These are phyloP conservation scores for Drosophila sp. DNA, from an alignment of 1,140 invertebrate genomes.

Conservation along the genomic window DNA sequence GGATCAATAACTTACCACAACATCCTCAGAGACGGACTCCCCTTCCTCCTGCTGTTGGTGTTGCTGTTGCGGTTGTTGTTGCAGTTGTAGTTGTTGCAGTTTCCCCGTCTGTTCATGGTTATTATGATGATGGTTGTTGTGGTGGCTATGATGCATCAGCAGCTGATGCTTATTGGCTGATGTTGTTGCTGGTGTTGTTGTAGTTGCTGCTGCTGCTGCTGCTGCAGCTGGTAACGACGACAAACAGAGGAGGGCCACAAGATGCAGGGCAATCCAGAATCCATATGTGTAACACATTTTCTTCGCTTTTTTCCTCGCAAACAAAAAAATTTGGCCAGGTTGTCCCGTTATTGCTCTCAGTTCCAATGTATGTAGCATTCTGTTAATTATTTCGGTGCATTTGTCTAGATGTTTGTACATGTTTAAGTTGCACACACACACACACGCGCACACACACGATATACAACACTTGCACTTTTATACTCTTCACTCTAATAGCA, in stretches of 20 bases:
- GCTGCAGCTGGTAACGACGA: constrained; percentile 1
- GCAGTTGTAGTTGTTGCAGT: background rate
- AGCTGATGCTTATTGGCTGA: constrained; percentile 16
- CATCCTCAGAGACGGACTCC: constrained; percentile 53
- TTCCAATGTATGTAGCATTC: constrained; percentile 15
- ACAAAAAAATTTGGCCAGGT: constrained; percentile 30
- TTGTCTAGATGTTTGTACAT: constrained; percentile 3
- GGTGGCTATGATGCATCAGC: constrained; percentile 32
- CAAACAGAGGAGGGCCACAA: constrained; percentile 21
- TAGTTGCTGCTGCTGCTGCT: constrained; percentile 27
- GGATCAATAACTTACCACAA: constrained; percentile 55
- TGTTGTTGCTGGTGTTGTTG: constrained; percentile 7
- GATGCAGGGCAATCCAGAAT: constrained; percentile 20
- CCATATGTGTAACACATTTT: constrained; percentile 71
- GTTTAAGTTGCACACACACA: constrained; percentile 2
- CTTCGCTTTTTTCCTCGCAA: constrained; percentile 16
- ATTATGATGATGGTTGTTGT: constrained; percentile 21
- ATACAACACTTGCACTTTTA: constrained; percentile 39
- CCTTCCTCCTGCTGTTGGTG: background rate
- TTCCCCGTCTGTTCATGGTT: constrained; percentile 11
- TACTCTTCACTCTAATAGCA: background rate
- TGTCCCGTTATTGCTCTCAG: constrained; percentile 21
- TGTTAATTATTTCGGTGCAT: constrained; percentile 1
- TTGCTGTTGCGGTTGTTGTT: constrained; percentile 14
- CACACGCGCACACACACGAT: background rate